Base-by-base conservation (phyloP, 2,888 invertebrate genomes). In the Pseudoips prasinana region DNA sequence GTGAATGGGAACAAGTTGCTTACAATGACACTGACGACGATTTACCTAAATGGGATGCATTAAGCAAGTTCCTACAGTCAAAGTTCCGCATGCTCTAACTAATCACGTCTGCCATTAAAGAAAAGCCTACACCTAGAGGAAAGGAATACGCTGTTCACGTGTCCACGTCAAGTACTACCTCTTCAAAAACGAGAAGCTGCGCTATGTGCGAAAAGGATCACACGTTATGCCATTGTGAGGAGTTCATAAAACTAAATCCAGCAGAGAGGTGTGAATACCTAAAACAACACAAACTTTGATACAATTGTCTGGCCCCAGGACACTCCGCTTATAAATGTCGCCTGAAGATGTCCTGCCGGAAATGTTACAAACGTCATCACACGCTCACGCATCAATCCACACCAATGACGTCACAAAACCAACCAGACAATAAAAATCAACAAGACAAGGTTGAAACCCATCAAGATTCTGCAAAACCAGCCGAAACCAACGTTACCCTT, bases 251-350 rank as follows among this genome's bases (percentile, higher is more conserved):
- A 10, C 8, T 25, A 19, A n/a, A 28, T 1, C 10, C 20, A 8
- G 14, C 20, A 1, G 19, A 32, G 29, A 8, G 37, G 8, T 17
- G 10, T 4, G 20, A 28, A 2, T 33, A 22, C 8, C 27, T 24
- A 1, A 37, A 37, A 10, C 8, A 26, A n/a, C 8, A 37, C 6
- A 10, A 30, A 8, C 14, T 32, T 8, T 32, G 37, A 17, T 32
- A 17, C n/a, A 37, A 31, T 8, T 32, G 32, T 14, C 20, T 32
- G 22, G 8, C 32, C n/a, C n/a, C n/a, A n/a, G n/a, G n/a, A n/a
- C n/a, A n/a, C n/a, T n/a, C n/a, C n/a, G n/a, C n/a, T n/a, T n/a
- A n/a, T n/a, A n/a, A n/a, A n/a, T n/a, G n/a, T n/a, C n/a, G n/a
- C n/a, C n/a, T n/a, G n/a, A n/a, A 8, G 14, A 11, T 20, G 1